phyloP scores from a whole-genome alignment of 2,888 invertebrate genomes.

The Lordiphosa andalusiaca region DNA sequence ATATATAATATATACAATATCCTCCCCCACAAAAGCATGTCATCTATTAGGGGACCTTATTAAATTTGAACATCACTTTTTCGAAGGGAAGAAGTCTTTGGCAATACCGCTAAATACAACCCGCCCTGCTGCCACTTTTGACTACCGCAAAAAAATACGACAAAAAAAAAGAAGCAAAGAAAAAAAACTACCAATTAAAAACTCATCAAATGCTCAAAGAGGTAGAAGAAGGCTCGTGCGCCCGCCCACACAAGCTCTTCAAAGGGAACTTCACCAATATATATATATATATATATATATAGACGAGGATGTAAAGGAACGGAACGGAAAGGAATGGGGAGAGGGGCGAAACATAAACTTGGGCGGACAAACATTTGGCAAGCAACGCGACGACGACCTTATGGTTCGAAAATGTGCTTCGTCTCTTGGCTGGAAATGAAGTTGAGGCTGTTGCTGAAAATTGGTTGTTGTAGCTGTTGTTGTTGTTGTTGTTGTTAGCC shows the following conservation, averaged over 20 bases:
- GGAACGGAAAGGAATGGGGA: no score
- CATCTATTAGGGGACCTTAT: no score
- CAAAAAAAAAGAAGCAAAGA: neutral
- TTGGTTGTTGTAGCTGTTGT: conserved; percentile 15
- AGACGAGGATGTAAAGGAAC: no score
- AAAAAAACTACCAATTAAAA: conserved; percentile 26
- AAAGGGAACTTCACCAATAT: no score
- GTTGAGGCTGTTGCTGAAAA: conserved; percentile 28
- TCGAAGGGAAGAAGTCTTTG: no score
- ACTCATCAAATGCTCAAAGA: conserved; percentile 34
- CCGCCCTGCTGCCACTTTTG: neutral
- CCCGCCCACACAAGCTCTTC: no score
- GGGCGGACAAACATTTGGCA: conserved; percentile 32
- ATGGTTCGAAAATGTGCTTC: conserved; percentile 24
- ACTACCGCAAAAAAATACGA: conserved; percentile 6
- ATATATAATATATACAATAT: no score
- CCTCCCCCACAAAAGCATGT: no score
- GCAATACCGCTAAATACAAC: no score
- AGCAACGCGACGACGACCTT: conserved; percentile 24
- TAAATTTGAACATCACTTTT: no score
- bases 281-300: no score
- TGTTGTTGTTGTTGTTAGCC: conserved; percentile 43
- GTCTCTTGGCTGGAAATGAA: conserved; percentile 24
- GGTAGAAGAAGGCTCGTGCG: neutral
- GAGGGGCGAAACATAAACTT: conserved; percentile 11